Percentiles rank a stretch among this genome's conserved stretches.
Conservation (phyloP, 2,113 vertebrate species). For the Podiceps cristatus region DNA sequence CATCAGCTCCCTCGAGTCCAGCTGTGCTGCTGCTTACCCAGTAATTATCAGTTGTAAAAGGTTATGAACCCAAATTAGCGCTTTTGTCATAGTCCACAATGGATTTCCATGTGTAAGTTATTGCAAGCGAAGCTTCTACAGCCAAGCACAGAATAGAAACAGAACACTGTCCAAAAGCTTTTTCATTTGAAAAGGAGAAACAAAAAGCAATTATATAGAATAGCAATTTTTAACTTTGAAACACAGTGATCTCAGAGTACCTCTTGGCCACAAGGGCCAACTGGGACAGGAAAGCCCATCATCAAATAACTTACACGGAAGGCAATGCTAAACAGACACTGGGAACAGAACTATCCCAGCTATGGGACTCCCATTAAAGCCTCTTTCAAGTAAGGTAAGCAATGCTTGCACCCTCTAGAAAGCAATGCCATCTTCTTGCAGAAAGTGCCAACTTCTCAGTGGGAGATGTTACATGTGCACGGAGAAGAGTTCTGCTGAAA, state of each 20-base stretch:
- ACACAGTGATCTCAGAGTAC: constrained; percentile 42
- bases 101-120: constrained; percentile 1
- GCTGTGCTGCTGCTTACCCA: background rate
- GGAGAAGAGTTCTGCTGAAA: constrained; percentile 17
- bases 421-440: background rate
- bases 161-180: constrained; percentile 53
- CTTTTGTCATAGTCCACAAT: background rate
- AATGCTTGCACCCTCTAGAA: background rate
- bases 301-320: background rate
- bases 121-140: constrained; percentile 5
- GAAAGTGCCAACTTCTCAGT: background rate
- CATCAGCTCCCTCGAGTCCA: background rate
- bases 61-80: background rate
- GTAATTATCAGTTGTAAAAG: background rate
- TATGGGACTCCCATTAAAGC: constrained; percentile 33
- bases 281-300: background rate
- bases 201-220: constrained; percentile 60
- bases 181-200: constrained; percentile 41
- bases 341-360: constrained; percentile 30
- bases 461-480: background rate
- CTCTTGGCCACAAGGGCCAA: background rate
- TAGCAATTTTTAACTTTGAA: constrained; percentile 60
- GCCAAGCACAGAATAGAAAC: background rate
- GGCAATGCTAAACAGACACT: background rate
- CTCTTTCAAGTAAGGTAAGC: constrained; percentile 40